Base-by-base conservation (phyloP, 2,113 vertebrate species). In the Oceanodroma tethys region DNA sequence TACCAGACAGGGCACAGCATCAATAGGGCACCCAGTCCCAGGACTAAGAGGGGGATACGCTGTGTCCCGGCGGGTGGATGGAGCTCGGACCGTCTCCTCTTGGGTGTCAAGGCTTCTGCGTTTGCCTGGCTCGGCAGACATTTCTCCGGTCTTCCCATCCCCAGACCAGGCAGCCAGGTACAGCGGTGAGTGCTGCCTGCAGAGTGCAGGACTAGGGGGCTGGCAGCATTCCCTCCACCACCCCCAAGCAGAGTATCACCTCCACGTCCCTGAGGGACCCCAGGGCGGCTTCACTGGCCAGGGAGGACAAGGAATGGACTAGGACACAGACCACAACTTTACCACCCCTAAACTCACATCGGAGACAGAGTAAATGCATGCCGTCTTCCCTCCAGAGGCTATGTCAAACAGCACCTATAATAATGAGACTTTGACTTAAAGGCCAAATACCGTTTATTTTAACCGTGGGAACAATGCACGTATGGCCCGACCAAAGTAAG, bases 31-130 rank as follows among this genome's bases (percentile, higher is more conserved):
- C 7, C 11, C 36, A 27, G 23, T 17, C 11, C 19, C n/a, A 26
- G 32, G 5, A 48, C 18, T 32, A 3, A 12, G 30, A 32, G 10
- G 10, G 11, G 43, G 21, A 21, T 13, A 2, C 0, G 2, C 45
- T 13, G 23, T 21, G 16, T n/a, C 40, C 45, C 27, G 30, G 19
- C 0, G 0, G 13, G 11, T 6, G 32, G 58, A 26, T 11, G 16
- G 19, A 66, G 30, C n/a, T 78, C 2, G 0, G 29, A n/a, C 17
- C 27, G 16, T 50, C 38, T 25, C 34, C 38, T 42, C 25, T 0
- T 1, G 22, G 11, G 7, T 10, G 18, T 6, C 17, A 17, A 16
- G 22, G 45, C 15, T 26, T 12, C 23, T n/a, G 43, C 2, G 1
- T 56, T 20, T 18, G 40, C 50, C 47, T 3, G 9, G 47, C 32